Evolutionary conservation across 2,888 invertebrate species (phyloP), one percentile per base, ranked within the genome.

Genomic region (Lepas anatifera): DNA sequence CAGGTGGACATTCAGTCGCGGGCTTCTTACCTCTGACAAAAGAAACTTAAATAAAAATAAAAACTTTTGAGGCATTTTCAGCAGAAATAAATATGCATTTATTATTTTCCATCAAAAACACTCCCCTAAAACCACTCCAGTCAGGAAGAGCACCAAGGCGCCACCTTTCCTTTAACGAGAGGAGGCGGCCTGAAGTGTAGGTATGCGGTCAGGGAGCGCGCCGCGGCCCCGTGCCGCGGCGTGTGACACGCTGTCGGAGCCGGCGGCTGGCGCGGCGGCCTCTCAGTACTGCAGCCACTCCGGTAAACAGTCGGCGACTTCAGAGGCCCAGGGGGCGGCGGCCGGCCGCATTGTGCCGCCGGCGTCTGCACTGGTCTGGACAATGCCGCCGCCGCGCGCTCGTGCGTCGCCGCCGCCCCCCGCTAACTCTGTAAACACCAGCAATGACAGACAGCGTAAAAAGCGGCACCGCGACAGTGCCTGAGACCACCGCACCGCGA

Each of bases 301-400:
- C 32, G 32, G 58, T 58, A 58, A 58, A 58, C 58, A 58, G 13
- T 35, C 18, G 58, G 16, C 8, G 58, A 58, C 35, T 35, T 58
- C 58, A 35, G 58, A 58, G 22, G 58, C 11, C 10, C 22, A 22
- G 22, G 22, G 58, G 22, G 22, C 32, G 58, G 32, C 58, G 35
- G 58, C 32, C 58, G 35, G 32, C 32, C 32, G 58, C 58, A 58
- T 58, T 58, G 58, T 58, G 58, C 35, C n/a, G n/a, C n/a, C n/a
- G 32, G 35, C 3, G 22, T 35, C 16, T 10, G 11, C 41, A 25
- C 10, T 32, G 22, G 35, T 32, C 35, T 32, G 35, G 58, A 58
- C 58, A 58, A 58, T 58, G 22, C 58, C 32, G 10, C 58, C 7
- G 32, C 32, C 10, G 58, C n/a, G n/a, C 22, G 13, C 58, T 1